These are phyloP conservation scores for Penaeus monodon DNA, from an alignment of 2,888 invertebrate genomes.

Conservation along the genomic window DNA sequence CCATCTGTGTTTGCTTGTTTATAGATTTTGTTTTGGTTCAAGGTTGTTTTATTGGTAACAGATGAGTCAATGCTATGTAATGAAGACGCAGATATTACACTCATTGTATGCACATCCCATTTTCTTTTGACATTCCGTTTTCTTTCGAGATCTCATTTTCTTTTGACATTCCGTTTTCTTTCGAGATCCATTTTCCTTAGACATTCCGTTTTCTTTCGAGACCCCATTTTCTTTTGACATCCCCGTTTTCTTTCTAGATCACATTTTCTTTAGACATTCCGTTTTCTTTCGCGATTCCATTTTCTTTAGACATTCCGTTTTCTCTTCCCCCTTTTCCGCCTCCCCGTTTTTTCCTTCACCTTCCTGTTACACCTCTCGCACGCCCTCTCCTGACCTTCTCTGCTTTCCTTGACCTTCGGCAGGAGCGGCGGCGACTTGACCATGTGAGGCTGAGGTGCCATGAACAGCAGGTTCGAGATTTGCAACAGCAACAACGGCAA, in stretches of 20 bases:
- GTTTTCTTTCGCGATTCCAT: neutral
- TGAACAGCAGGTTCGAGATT: slow-evolving; percentile 48
- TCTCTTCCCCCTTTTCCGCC: neutral
- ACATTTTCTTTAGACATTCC: neutral
- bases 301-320: neutral
- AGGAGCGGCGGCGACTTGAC: slow-evolving; percentile 12
- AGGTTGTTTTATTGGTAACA: too few species aligned
- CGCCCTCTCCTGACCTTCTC: neutral
- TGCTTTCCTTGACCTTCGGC: neutral
- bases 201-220: too few species aligned
- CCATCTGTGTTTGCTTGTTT: neutral
- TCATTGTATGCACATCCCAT: too few species aligned
- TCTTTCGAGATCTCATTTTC: too few species aligned
- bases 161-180: neutral
- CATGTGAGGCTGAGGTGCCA: slow-evolving; percentile 49
- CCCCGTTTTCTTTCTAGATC: neutral
- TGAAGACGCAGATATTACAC: too few species aligned
- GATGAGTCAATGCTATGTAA: too few species aligned
- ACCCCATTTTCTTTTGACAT: neutral
- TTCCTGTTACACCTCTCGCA: too few species aligned
- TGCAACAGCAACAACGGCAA: slow-evolving; percentile 25
- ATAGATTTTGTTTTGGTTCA: too few species aligned
- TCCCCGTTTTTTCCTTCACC: neutral
- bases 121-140: too few species aligned
- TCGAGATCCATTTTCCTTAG: neutral